Conservation (phyloP, 2,113 vertebrate genomes). For the Petromus typicus region DNA sequence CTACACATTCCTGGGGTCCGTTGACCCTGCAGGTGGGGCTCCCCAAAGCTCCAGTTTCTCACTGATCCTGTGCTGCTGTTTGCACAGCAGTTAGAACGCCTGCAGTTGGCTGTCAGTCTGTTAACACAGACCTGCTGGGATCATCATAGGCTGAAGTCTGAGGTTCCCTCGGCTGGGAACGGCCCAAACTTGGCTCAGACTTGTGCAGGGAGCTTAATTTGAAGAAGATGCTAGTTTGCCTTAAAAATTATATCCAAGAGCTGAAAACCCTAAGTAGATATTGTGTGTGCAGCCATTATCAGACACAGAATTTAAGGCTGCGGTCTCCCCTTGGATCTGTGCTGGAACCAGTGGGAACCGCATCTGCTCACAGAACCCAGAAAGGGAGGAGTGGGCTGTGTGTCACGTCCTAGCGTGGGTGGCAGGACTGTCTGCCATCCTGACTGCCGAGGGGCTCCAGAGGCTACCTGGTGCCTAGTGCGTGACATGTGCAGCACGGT, state of each 20-base stretch:
- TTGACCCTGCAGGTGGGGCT: constrained; percentile 72
- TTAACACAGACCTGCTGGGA: constrained; percentile 71
- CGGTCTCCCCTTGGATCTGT: not conserved
- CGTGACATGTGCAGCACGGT: not conserved
- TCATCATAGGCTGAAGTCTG: constrained; percentile 65
- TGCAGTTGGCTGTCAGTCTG: constrained; percentile 81
- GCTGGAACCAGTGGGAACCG: not conserved
- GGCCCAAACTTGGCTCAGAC: not conserved
- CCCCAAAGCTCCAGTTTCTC: constrained; percentile 85
- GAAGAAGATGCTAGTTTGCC: constrained; percentile 5
- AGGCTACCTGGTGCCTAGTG: not conserved
- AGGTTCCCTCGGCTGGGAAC: not conserved
- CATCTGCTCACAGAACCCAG: constrained; percentile 10
- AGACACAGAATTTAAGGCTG: not conserved
- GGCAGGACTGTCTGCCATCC: not conserved
- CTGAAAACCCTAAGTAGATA: not conserved
- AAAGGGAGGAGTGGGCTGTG: not conserved
- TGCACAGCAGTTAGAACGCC: constrained; percentile 79
- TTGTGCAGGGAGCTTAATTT: constrained; percentile 17
- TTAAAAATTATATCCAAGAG: constrained; percentile 8
- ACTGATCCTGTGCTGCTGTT: constrained; percentile 82
- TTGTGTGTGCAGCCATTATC: not conserved
- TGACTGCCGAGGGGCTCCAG: not conserved
- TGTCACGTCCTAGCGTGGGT: not conserved
- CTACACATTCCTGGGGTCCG: constrained; percentile 70